Evolutionary conservation across 1,140 invertebrate species (phyloP).

Genomic region (Idris sp.): DNA sequence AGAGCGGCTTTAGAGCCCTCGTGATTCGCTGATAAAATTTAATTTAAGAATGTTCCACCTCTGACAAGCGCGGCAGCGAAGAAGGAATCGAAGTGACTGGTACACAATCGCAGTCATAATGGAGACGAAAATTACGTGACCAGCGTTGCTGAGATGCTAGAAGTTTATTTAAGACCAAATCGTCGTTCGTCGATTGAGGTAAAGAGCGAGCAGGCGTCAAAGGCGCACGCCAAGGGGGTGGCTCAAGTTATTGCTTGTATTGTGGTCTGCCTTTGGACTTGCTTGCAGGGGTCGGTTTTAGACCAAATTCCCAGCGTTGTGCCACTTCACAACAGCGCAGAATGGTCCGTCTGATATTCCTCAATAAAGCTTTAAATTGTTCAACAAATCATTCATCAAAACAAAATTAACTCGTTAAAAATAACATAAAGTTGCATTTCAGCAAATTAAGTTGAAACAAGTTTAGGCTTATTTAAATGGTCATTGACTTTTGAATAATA

Average conservation of each 20-base stretch:
- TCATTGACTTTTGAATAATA: too few relatives aligned
- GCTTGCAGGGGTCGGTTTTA: conserved; percentile 69
- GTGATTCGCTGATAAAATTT: conserved; percentile 60
- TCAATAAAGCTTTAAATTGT: conserved; percentile 8
- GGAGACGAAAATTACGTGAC: conserved; percentile 61
- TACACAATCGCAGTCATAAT: conserved; percentile 59
- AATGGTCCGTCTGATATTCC: conserved; percentile 33
- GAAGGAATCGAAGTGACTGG: conserved; percentile 65
- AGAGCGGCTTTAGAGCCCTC: conserved; percentile 12
- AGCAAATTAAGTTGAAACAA: too few relatives aligned
- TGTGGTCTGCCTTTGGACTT: conserved; percentile 69
- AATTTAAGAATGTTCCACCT: conserved; percentile 61
- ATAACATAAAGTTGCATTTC: too few relatives aligned
- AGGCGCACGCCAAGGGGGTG: conserved; percentile 56
- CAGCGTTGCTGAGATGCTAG: conserved; percentile 64
- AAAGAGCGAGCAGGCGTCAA: conserved; percentile 59
- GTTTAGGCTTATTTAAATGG: too few relatives aligned
- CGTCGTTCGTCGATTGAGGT: conserved; percentile 73
- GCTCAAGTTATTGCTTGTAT: conserved; percentile 76
- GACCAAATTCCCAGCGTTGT: conserved; percentile 60
- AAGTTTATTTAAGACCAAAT: conserved; percentile 76
- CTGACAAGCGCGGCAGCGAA: conserved; percentile 53
- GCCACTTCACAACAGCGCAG: conserved; percentile 39
- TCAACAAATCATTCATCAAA: too few relatives aligned
- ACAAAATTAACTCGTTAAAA: conserved; percentile 10